phyloP scores from a whole-genome alignment of 1,140 invertebrate species.

The Cryptotermes secundus region DNA sequence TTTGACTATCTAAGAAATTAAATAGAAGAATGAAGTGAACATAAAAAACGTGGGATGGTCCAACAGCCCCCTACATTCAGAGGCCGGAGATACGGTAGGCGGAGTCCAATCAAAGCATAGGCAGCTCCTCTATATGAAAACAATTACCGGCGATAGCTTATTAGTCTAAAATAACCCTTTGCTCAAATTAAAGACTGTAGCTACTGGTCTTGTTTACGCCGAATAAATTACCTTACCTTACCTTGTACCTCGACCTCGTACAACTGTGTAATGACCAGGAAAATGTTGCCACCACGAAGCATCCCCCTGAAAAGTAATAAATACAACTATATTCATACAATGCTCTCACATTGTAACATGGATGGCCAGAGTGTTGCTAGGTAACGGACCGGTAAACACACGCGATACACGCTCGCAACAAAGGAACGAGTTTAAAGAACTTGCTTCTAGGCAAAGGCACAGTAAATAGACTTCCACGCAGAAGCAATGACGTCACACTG shows the following conservation, averaged over 20 bases:
- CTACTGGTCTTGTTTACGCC: neutral
- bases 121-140: conserved; percentile 25
- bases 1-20: neutral
- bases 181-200: neutral
- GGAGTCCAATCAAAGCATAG: conserved; percentile 21
- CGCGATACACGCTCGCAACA: no score
- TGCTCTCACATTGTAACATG: no score
- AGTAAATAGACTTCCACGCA: no score
- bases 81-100: neutral
- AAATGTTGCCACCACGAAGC: neutral
- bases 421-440: no score
- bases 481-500: no score
- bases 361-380: no score
- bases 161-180: conserved; percentile 1
- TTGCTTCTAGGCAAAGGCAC: no score
- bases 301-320: neutral
- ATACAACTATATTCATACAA: neutral
- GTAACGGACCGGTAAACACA: no score
- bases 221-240: neutral
- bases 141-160: conserved; percentile 23
- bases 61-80: neutral
- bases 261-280: neutral
- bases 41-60: neutral
- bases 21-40: neutral
- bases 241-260: neutral